phyloP scores from a whole-genome alignment of 2,797 vertebrate species.

The Podarcis siculus region DNA sequence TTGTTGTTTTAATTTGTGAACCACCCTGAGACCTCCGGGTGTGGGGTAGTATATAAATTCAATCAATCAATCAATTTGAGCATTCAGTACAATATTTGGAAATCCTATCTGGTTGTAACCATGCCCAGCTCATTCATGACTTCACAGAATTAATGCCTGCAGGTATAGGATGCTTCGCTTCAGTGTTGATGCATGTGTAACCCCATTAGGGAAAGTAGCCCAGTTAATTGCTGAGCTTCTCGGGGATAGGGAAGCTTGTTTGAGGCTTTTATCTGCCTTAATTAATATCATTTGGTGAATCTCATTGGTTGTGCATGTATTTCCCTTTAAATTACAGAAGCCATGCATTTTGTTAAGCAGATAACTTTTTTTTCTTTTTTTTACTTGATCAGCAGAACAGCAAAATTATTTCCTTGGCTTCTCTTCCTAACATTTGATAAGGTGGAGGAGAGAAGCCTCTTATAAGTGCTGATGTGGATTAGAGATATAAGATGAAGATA shows the following conservation, averaged over 20 bases:
- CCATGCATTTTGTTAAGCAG: neutral
- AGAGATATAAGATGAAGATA: neutral
- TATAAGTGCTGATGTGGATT: neutral
- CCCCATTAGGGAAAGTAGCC: slow-evolving; percentile 23
- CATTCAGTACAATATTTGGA: neutral
- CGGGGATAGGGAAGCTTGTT: neutral
- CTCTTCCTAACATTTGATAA: neutral
- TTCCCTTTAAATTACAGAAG: slow-evolving; percentile 12
- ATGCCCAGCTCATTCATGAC: neutral
- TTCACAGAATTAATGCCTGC: slow-evolving; percentile 1
- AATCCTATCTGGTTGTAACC: neutral
- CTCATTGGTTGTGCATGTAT: neutral
- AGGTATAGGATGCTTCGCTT: neutral
- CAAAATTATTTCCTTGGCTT: neutral
- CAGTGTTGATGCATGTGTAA: slow-evolving; percentile 21
- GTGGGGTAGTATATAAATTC: too few relatives aligned
- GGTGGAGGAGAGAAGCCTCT: neutral
- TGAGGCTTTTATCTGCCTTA: neutral
- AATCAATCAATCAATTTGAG: too few relatives aligned
- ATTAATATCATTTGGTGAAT: slow-evolving; percentile 16
- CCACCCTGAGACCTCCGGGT: too few relatives aligned
- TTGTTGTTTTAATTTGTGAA: too few relatives aligned
- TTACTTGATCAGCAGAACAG: neutral
- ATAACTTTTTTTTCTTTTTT: neutral
- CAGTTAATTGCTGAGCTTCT: slow-evolving; percentile 14